Evolutionary conservation across 2,113 vertebrate genomes (phyloP), one percentile per base, ranked within the genome.

Genomic region (Microtus ochrogaster): DNA sequence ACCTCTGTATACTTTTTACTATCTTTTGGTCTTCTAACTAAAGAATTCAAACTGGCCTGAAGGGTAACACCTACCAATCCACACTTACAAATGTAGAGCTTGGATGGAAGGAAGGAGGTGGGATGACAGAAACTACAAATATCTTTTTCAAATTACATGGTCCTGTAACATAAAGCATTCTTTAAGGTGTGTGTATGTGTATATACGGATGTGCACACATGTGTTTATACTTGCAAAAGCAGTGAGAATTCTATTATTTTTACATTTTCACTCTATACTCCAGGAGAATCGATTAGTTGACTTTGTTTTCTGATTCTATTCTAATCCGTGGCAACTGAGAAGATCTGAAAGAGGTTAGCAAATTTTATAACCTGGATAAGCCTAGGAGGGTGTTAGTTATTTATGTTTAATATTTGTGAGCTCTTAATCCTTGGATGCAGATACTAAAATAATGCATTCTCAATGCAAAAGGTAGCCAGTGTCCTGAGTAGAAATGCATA

Each of bases 131-230:
- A 84, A 81, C 39, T 41, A 26, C 5, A 14, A 21, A 65, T 7
- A 61, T n/a, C 1, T 41, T 41, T 65, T 49, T 58, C 4, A 21
- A n/a, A 19, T 85, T 17, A 58, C 52, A 17, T 28, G 39, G 44
- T 79, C 89, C 24, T 68, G 13, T 14, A 89, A 66, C 72, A 73
- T 21, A 81, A 61, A 61, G 9, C 41, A 24, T 83, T 61, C 12
- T 83, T 83, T 65, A 94, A 78, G n/a, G 30, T 30, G 13, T 47
- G 6, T 4, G 14, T 81, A 17, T 41, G 39, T n/a, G 17, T n/a
- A 2, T 73, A 13, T 2, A 6, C 0, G 17, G 7, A 1, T 26
- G 11, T 2, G 12, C 30, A 30, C 36, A 30, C 41, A 47, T 47
- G 65, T 82, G 3, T 61, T 61, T n/a, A 83, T 63, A 83, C 52